phyloP scores from a whole-genome alignment of 2,113 vertebrate species.

The Gobius niger region DNA sequence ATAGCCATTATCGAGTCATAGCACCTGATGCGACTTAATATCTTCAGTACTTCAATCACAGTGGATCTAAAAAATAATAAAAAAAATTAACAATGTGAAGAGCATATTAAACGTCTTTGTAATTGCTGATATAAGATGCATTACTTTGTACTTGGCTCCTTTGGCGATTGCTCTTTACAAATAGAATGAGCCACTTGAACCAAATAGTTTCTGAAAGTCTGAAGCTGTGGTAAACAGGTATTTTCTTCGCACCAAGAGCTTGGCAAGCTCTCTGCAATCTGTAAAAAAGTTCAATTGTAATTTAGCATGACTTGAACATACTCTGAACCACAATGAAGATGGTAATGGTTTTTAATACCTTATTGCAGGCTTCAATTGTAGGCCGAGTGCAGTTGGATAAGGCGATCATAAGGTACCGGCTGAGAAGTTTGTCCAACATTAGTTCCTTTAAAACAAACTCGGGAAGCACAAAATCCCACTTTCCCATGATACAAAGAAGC shows the following conservation, averaged over 20 bases:
- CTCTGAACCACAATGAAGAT: neutral
- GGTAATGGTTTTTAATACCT: conserved; percentile 73
- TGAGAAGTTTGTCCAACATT: conserved; percentile 85
- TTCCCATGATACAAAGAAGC: conserved; percentile 84
- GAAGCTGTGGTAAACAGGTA: conserved; percentile 79
- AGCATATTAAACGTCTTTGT: neutral
- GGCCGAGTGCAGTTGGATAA: conserved; percentile 74
- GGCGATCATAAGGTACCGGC: conserved; percentile 85
- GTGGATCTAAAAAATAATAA: conserved; percentile 72
- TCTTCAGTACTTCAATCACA: conserved; percentile 79
- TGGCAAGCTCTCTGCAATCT: conserved; percentile 83
- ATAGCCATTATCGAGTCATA: conserved; percentile 77
- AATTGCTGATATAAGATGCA: neutral
- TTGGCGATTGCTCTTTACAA: conserved; percentile 67
- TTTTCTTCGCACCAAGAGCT: conserved; percentile 81
- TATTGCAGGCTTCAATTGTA: conserved; percentile 75
- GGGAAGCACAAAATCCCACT: conserved; percentile 84
- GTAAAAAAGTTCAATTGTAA: neutral
- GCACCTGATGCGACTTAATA: conserved; percentile 83
- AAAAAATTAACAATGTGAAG: conserved; percentile 4
- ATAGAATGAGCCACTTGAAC: conserved; percentile 72
- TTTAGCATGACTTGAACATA: neutral
- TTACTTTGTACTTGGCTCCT: conserved; percentile 63
- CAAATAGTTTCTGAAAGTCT: conserved; percentile 83
- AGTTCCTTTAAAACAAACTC: conserved; percentile 82